These are phyloP conservation scores for Corydoras sp. DNA, from an alignment of 2,113 vertebrate genomes.

Conservation along the genomic window DNA sequence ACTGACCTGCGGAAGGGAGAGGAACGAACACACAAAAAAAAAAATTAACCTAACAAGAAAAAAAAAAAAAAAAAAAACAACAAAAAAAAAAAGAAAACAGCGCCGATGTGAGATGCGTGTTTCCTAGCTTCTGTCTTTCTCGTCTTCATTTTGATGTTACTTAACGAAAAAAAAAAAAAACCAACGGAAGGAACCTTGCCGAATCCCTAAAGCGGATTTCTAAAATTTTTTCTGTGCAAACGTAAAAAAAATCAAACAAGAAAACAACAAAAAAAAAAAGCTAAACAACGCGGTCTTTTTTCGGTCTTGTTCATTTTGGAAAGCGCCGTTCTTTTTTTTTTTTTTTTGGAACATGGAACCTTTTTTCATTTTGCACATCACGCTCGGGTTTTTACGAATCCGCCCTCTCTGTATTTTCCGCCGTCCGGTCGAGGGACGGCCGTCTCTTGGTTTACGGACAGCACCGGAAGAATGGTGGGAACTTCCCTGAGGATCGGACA, in stretches of 20 bases:
- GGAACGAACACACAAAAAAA: conserved; percentile 13
- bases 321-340: conserved; percentile 23
- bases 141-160: conserved; percentile 62
- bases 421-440: conserved; percentile 56
- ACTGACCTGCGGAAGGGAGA: conserved; percentile 64
- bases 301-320: conserved; percentile 52
- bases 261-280: too few species aligned
- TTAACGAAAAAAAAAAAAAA: conserved; percentile 31
- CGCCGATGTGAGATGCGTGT: conserved; percentile 39
- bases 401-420: conserved; percentile 44
- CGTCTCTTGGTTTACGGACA: conserved; percentile 50
- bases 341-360: conserved; percentile 29
- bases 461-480: conserved; percentile 20
- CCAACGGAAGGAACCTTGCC: conserved; percentile 37
- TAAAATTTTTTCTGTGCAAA: conserved; percentile 64
- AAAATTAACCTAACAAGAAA: conserved; percentile 19
- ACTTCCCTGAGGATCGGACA: neutral
- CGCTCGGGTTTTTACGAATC: conserved; percentile 48
- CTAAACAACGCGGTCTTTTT: conserved; percentile 31
- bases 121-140: conserved; percentile 64
- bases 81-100: conserved; percentile 30
- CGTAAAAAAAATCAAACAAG: conserved; percentile 56
- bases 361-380: conserved; percentile 47
- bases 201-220: conserved; percentile 60
- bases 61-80: conserved; percentile 31